These are phyloP conservation scores for Clarias pachynema DNA, from an alignment of 2,797 vertebrate species.

Conservation along the genomic window DNA sequence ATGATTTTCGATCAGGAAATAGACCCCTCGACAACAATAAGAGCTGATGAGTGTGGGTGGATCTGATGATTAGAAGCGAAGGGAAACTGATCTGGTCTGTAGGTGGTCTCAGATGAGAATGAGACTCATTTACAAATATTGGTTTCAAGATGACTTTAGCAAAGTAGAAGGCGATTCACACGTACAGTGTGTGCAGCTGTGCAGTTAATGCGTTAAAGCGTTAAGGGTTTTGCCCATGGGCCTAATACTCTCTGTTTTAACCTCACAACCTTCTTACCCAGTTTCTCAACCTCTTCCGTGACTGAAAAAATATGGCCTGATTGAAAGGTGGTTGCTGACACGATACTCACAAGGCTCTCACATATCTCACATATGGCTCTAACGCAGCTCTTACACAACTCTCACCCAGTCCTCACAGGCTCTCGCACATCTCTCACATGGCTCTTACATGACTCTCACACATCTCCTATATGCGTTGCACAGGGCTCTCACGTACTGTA, in stretches of 20 bases:
- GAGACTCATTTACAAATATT: conserved; percentile 13
- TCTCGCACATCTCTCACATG: too few relatives aligned
- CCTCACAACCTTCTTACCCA: not conserved
- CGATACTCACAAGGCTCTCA: not conserved
- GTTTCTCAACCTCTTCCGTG: not conserved
- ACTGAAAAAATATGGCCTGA: not conserved
- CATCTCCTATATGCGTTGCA: not conserved
- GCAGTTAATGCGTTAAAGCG: not conserved
- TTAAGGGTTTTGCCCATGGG: not conserved
- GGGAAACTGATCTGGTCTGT: not conserved
- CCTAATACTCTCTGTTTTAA: not conserved
- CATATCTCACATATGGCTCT: not conserved
- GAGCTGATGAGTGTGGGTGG: not conserved
- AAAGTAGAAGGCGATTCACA: not conserved
- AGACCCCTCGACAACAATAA: not conserved
- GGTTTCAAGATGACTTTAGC: conserved; percentile 19
- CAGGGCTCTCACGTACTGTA: not conserved
- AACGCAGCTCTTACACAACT: not conserved
- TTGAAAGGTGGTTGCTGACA: not conserved
- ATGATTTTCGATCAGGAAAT: not conserved
- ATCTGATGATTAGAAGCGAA: not conserved
- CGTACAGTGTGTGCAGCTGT: not conserved
- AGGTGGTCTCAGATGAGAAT: conserved; percentile 16
- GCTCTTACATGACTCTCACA: not conserved
- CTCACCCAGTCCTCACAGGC: not conserved